Evolutionary conservation across 2,797 vertebrate species (phyloP).

Genomic region (Arrhamphus sclerolepis): DNA sequence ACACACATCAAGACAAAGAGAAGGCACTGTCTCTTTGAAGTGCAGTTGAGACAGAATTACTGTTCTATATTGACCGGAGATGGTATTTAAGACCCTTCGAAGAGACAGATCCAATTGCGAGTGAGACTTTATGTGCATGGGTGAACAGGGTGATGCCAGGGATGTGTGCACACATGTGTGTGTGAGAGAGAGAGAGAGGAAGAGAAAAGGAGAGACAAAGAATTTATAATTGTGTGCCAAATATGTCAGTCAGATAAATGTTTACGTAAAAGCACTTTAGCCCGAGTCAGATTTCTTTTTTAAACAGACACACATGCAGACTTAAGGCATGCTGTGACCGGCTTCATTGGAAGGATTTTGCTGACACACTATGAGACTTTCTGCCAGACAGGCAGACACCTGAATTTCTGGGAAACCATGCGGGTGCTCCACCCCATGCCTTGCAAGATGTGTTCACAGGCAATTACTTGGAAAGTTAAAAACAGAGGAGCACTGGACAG

Average conservation of each 20-base stretch:
- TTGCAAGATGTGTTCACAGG: slow-evolving; percentile 6
- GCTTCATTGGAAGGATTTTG: slow-evolving; percentile 34
- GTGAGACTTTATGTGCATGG: slow-evolving; percentile 28
- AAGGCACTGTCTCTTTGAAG: slow-evolving; percentile 56
- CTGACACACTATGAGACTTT: slow-evolving; percentile 26
- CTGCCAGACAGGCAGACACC: slow-evolving; percentile 35
- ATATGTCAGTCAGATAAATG: slow-evolving; percentile 32
- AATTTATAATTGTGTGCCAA: slow-evolving; percentile 33
- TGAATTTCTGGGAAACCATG: slow-evolving; percentile 20
- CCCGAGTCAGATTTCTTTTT: slow-evolving; percentile 22
- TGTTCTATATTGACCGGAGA: slow-evolving; percentile 49
- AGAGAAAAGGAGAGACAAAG: slow-evolving; percentile 16
- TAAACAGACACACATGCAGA: slow-evolving; percentile 4
- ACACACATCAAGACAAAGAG: slow-evolving; percentile 30
- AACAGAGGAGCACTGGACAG: background rate
- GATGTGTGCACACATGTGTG: slow-evolving; percentile 18
- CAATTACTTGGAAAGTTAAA: slow-evolving; percentile 1
- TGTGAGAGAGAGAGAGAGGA: slow-evolving; percentile 9
- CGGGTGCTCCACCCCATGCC: slow-evolving; percentile 1
- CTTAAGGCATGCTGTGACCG: slow-evolving; percentile 35
- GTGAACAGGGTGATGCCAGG: background rate
- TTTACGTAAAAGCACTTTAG: slow-evolving; percentile 39
- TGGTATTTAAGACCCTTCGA: slow-evolving; percentile 61
- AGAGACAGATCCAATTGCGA: slow-evolving; percentile 40
- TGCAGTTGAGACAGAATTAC: slow-evolving; percentile 56